Evolutionary conservation across 2,888 invertebrate species (phyloP).

Genomic region (Nebria brevicollis): DNA sequence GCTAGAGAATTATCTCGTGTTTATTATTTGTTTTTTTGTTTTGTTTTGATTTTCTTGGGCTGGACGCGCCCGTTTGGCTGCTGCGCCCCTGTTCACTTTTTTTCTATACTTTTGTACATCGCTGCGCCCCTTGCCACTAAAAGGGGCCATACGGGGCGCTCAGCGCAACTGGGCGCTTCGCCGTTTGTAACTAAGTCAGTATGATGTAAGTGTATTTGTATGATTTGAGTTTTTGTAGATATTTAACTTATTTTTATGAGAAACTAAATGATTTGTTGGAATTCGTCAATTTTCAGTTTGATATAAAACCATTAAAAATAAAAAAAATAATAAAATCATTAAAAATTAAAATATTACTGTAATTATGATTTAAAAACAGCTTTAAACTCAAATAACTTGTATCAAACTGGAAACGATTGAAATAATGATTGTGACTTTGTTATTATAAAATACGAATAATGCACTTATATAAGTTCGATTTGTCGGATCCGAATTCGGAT

Average conservation of each 20-base stretch:
- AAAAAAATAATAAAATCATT: no score
- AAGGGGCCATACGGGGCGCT: neutral
- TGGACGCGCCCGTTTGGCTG: neutral
- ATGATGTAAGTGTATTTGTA: slow-evolving; percentile 8
- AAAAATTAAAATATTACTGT: no score
- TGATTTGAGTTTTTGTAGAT: slow-evolving; percentile 20
- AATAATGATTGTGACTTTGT: neutral
- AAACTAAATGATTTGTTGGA: neutral
- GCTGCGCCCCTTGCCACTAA: neutral
- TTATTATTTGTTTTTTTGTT: neutral
- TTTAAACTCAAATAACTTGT: no score
- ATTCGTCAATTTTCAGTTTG: neutral
- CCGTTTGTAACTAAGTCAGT: slow-evolving; percentile 21
- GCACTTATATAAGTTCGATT: neutral
- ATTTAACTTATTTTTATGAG: slow-evolving; percentile 6
- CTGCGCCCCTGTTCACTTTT: neutral
- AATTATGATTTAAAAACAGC: no score
- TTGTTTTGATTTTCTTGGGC: neutral
- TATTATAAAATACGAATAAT: neutral
- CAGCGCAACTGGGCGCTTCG: neutral
- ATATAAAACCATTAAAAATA: neutral
- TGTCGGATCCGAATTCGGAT: neutral
- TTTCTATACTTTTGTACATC: neutral
- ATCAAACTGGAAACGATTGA: neutral
- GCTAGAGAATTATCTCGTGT: neutral